Base-by-base conservation (phyloP, 37 sponge, comb jelly and placozoan species). In the Cliona cf. orientalis region DNA sequence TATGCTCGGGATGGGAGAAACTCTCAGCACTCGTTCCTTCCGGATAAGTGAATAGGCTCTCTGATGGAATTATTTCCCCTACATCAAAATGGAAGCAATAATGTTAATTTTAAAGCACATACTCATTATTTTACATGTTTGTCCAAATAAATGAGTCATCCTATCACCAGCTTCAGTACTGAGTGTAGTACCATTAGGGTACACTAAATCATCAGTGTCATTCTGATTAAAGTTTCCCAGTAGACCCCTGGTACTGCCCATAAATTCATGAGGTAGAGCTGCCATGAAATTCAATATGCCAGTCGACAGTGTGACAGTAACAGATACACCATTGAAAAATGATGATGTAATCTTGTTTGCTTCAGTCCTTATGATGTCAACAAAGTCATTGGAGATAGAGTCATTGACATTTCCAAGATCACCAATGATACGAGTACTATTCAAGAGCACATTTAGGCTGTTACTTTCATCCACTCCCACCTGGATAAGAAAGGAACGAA, bases 161-260 rank as follows among this genome's bases (percentile, higher is more conserved):
- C 63, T 73, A 46, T 90, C 94, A 69, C 74, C 53, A 25, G 80
- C 46, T 64, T 90, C 82, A 0, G 19, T 6, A 9, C 57, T 38
- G n/a, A 94, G 58, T 28, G 76, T 44, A 35, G 86, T 93, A 2
- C 94, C 93, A 85, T 93, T 81, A 0, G 59, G 56, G 33, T 35
- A 59, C 42, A 58, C 29, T 22, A 90, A 80, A 53, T 94, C 94
- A 78, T 94, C 87, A 21, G 60, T 69, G 3, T 5, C 46, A 58
- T 87, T 58, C 29, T 72, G 88, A 74, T 94, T 87, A 58, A 69
- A 90, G 66, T 89, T 82, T 23, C 94, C 94, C 29, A 94, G 40
- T 5, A 94, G 66, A 7, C 94, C 94, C 9, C 74, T 60, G 14
- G 88, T 87, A 19, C 31, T 45, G 2, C 76, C 75, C 33, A 17